A percentile compares a stretch with the other conserved stretches of the same genome.
These are phyloP conservation scores for Lasaia peninsularis DNA, from an alignment of 1,140 invertebrate genomes.

Conservation along the genomic window DNA sequence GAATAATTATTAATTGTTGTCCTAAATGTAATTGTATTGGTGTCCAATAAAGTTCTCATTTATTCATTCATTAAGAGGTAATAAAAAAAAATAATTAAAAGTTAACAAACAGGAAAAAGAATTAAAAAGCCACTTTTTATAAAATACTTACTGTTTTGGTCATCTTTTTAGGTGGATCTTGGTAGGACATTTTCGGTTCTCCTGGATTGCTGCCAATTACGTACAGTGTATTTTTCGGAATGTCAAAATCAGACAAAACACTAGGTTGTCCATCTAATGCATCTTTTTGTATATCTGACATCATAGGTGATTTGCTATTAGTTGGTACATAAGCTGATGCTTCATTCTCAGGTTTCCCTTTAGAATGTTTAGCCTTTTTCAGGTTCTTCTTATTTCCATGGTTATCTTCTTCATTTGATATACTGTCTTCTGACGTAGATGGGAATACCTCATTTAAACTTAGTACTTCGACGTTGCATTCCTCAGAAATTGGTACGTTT, in stretches of 20 bases:
- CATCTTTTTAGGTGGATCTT: slow-evolving; percentile 63
- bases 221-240: slow-evolving; percentile 60
- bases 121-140: slow-evolving; percentile 1
- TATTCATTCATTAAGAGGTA: too few species aligned
- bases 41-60: too few species aligned
- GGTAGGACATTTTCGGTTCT: slow-evolving; percentile 67
- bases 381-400: slow-evolving; percentile 41
- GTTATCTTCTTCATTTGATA: slow-evolving; percentile 57
- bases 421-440: slow-evolving; percentile 67
- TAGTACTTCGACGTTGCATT: slow-evolving; percentile 67
- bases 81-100: too few species aligned
- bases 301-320: slow-evolving; percentile 60
- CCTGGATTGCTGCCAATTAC: slow-evolving; percentile 68
- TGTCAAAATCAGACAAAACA: slow-evolving; percentile 59
- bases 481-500: slow-evolving; percentile 44
- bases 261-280: slow-evolving; percentile 40
- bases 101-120: neutral
- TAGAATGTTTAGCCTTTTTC: slow-evolving; percentile 31
- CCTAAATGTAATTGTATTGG: too few species aligned
- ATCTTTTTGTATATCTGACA: slow-evolving; percentile 42
- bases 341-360: slow-evolving; percentile 31
- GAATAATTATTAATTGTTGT: too few species aligned
- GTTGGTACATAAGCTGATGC: slow-evolving; percentile 49
- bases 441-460: slow-evolving; percentile 65
- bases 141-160: slow-evolving; percentile 53